Evolutionary conservation across 1,140 invertebrate genomes (phyloP).

Genomic region (Drosophila serrata): DNA sequence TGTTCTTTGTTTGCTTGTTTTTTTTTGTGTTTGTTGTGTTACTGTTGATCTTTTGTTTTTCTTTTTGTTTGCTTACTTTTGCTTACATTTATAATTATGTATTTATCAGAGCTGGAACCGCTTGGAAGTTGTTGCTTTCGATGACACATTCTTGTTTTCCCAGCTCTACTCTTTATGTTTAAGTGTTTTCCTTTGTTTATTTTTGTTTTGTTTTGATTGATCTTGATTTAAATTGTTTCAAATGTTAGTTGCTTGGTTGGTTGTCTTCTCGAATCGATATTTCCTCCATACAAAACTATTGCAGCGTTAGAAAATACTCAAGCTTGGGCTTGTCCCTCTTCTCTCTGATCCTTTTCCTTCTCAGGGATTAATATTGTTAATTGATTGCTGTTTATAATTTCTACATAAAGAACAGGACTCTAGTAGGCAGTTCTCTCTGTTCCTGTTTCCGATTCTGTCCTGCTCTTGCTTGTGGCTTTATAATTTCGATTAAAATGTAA

Average conservation of each 20-base stretch:
- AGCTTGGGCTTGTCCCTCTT: constrained; percentile 21
- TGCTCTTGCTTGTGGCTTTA: constrained; percentile 62
- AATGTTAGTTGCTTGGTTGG: constrained; percentile 50
- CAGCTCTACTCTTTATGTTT: constrained; percentile 27
- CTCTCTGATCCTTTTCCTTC: neutral
- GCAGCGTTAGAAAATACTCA: constrained; percentile 67
- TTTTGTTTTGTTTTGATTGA: constrained; percentile 39
- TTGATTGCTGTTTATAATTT: constrained; percentile 36
- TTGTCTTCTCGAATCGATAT: constrained; percentile 38
- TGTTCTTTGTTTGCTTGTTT: constrained; percentile 39
- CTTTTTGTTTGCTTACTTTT: neutral
- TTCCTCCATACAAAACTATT: constrained; percentile 72
- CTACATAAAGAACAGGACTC: constrained; percentile 35
- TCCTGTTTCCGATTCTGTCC: constrained; percentile 40
- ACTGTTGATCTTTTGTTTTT: constrained; percentile 36
- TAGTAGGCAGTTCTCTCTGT: constrained; percentile 21
- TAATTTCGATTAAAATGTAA: constrained; percentile 82
- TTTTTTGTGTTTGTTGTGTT: constrained; percentile 19
- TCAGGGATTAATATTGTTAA: constrained; percentile 29
- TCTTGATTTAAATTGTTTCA: constrained; percentile 56
- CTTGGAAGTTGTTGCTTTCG: neutral
- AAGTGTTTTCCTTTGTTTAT: constrained; percentile 9
- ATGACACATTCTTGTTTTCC: neutral
- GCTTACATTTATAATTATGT: constrained; percentile 65
- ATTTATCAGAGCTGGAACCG: constrained; percentile 14